phyloP scores from a whole-genome alignment of 2,113 vertebrate genomes.

The Anarhynchus alexandrinus region DNA sequence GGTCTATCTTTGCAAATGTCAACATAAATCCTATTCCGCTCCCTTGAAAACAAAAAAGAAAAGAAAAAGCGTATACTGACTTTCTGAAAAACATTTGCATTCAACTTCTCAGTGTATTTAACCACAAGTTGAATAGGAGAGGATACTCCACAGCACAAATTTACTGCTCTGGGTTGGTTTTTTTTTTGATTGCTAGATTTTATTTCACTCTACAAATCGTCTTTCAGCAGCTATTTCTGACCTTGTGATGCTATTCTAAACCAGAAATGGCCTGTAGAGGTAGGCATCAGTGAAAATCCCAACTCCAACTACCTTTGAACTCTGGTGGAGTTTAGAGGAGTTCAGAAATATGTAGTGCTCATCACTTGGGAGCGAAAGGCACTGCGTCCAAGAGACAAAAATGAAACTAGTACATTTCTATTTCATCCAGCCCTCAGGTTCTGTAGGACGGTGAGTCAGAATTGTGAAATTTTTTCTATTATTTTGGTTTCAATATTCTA shows the following conservation, averaged over 20 bases:
- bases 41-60: constrained; percentile 54
- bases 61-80: too few species aligned
- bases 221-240: neutral
- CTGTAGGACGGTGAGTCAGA: neutral
- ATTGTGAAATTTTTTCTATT: neutral
- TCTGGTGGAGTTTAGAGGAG: neutral
- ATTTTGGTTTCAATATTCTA: neutral
- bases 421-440: neutral
- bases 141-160: too few species aligned
- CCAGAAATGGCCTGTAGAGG: neutral
- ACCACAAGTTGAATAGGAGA: neutral
- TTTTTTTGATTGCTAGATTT: neutral
- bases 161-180: rapidly evolving
- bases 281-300: neutral
- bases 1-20: constrained; percentile 75
- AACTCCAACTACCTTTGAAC: neutral
- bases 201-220: neutral
- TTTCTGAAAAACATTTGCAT: neutral
- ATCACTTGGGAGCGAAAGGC: neutral
- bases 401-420: neutral
- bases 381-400: neutral
- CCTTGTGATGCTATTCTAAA: neutral
- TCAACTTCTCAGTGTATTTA: neutral
- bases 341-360: neutral
- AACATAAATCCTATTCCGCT: constrained; percentile 73